Percentiles rank a stretch among this genome's conserved stretches.
phyloP scores from a whole-genome alignment of 2,113 vertebrate genomes.

The Barbus barbus region DNA sequence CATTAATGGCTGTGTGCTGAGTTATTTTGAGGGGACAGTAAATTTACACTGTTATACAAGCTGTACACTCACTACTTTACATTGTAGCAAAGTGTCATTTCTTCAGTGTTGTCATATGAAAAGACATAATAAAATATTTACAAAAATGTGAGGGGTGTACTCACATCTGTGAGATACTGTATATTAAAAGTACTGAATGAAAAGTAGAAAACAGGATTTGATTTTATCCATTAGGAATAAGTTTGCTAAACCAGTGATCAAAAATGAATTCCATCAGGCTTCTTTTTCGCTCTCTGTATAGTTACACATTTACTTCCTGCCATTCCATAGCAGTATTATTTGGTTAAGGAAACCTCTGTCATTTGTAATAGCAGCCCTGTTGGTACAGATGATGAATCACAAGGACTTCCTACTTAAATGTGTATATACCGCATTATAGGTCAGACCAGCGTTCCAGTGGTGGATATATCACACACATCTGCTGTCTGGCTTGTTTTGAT shows the following conservation, averaged over 20 bases:
- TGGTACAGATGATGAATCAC: neutral
- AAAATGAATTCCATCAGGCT: too few species aligned
- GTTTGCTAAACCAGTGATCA: too few species aligned
- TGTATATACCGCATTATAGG: constrained; percentile 1
- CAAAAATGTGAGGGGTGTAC: too few species aligned
- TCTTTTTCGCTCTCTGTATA: neutral
- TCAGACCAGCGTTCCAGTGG: neutral
- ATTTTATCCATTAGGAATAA: neutral
- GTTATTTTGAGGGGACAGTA: too few species aligned
- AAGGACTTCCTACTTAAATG: neutral
- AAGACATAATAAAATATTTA: too few species aligned
- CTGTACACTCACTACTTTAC: too few species aligned
- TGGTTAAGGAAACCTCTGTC: neutral
- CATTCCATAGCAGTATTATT: neutral
- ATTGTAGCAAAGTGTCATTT: too few species aligned
- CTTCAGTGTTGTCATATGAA: too few species aligned
- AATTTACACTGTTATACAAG: too few species aligned
- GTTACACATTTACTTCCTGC: neutral
- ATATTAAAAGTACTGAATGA: neutral
- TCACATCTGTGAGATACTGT: too few species aligned
- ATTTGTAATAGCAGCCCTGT: neutral
- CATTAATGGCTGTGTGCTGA: too few species aligned
- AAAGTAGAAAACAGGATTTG: neutral
- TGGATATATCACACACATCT: constrained; percentile 13
- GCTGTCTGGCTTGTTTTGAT: constrained; percentile 31